These are phyloP conservation scores for Bombus impatiens DNA, from an alignment of 1,140 invertebrate species.

Conservation along the genomic window DNA sequence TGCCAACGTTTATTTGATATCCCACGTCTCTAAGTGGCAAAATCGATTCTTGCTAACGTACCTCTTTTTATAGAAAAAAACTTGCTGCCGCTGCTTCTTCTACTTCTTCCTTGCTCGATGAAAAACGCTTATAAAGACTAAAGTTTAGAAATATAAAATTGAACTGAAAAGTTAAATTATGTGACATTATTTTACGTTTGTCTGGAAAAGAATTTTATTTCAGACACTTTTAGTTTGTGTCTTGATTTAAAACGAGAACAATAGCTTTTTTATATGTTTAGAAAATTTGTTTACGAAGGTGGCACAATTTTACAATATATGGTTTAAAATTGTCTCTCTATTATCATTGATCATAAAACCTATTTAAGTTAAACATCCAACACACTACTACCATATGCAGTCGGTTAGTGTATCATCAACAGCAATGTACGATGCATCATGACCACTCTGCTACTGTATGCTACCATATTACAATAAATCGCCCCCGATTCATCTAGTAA, in stretches of 20 bases:
- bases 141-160: neutral
- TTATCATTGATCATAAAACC: conserved; percentile 8
- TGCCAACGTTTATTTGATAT: neutral
- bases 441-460: neutral
- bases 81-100: neutral
- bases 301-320: neutral
- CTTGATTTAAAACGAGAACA: neutral
- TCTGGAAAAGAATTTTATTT: neutral
- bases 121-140: neutral
- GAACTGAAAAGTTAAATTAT: neutral
- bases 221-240: accelerated
- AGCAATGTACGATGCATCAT: conserved; percentile 33
- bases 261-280: neutral
- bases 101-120: neutral
- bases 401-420: conserved; percentile 38
- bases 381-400: conserved; percentile 1
- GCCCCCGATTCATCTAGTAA: neutral
- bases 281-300: neutral
- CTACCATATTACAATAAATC: conserved; percentile 22
- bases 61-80: neutral
- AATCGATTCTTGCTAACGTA: neutral
- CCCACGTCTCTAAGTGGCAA: neutral
- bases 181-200: neutral
- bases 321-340: neutral
- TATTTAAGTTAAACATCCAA: conserved; percentile 37